Base-by-base conservation (phyloP, 35 echinoderm and acorn worm species). In the Lytechinus pictus region DNA sequence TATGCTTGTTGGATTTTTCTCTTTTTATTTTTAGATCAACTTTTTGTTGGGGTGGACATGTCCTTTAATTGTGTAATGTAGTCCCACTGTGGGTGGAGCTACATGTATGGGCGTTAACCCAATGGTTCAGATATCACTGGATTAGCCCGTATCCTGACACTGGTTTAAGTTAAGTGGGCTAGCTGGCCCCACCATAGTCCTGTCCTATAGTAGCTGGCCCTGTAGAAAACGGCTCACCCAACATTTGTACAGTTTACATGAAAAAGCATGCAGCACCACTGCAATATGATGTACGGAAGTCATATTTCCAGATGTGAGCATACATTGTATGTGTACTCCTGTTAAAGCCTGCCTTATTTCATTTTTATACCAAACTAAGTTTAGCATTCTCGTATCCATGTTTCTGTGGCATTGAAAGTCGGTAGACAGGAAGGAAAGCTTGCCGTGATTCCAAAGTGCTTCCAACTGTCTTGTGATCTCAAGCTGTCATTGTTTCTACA, bases 401-500 rank as follows among this genome's bases (percentile, higher is more conserved):
- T 79, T 79, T 19, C 0, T 79, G 19, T 19, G 13, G 24, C 61
- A 71, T 71, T 71, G 61, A 79, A 79, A 79, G 19, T 79, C 16
- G 3, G 66, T 79, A 79, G 66, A 79, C 66, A 79, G 66, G 66
- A 79, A 79, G 66, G 66, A 79, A 79, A 24, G 66, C 19, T n/a
- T 4, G 66, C 66, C n/a, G 6, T 79, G 66, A 79, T 24, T 79
- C 66, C 66, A 79, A 79, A 79, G 66, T 79, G 6, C 66, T 79
- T 79, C 66, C 66, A 79, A 79, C 66, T 79, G 66, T n/a, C 66
- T 79, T 79, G 66, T 79, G 66, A 79, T 79, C 66, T 79, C 61
- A 21, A 13, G 14, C 16, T 71, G 14, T 21, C 12, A 16, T 3
- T 19, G 1, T 71, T 19, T 71, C 16, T 71, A 6, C 24, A 6